Conservation (phyloP, 2,113 vertebrate genomes). For the Phyllostomus hastatus region DNA sequence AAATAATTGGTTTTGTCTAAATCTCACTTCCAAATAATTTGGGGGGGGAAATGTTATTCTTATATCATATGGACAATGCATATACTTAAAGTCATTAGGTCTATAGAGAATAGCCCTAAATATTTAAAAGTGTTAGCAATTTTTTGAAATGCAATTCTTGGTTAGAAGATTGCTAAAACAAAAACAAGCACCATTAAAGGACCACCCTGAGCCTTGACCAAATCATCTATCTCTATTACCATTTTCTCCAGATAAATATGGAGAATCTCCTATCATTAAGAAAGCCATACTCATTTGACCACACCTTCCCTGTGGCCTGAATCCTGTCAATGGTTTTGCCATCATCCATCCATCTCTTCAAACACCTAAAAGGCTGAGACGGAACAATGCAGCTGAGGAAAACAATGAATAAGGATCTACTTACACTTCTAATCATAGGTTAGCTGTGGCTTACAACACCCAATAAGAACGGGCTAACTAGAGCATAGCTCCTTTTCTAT, state of each 20-base stretch:
- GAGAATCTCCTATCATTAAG: not conserved
- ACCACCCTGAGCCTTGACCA: not conserved
- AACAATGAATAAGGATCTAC: not conserved
- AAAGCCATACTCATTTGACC: not conserved
- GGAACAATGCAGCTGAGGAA: not conserved
- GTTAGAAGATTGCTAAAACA: not conserved
- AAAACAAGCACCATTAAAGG: not conserved
- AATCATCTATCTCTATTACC: not conserved
- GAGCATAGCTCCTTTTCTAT: not conserved
- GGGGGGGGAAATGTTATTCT: not conserved
- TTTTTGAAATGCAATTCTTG: not conserved
- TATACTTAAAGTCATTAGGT: not conserved
- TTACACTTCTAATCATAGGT: slow-evolving; percentile 3
- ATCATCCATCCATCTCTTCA: slow-evolving; percentile 28
- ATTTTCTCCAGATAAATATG: not conserved
- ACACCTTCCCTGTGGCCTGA: not conserved
- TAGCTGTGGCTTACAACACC: not conserved
- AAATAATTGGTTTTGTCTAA: slow-evolving; percentile 24
- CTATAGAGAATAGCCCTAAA: not conserved
- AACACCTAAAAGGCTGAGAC: slow-evolving; percentile 13
- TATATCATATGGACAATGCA: not conserved
- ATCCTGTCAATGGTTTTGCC: not conserved
- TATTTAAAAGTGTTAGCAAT: not conserved
- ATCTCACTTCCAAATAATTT: slow-evolving; percentile 2
- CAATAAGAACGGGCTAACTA: not conserved